Percentiles rank a stretch among this genome's conserved stretches.
Evolutionary conservation across 2,797 vertebrate genomes (phyloP).

Genomic region (Scomberomorus guttatus): DNA sequence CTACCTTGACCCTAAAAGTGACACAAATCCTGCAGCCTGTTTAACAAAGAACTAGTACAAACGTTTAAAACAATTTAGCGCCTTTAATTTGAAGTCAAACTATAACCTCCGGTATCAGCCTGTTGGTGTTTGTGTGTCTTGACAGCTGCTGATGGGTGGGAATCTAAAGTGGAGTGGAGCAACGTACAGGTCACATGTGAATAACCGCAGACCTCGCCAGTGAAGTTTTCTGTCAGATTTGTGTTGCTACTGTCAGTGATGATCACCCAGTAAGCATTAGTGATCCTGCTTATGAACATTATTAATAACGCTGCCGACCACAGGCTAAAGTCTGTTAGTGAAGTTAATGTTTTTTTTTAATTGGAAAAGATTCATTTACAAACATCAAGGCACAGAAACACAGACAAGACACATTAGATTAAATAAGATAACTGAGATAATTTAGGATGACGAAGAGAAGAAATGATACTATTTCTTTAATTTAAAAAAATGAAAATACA

Average conservation of each 20-base stretch:
- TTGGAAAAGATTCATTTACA: too few species aligned
- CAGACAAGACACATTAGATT: too few species aligned
- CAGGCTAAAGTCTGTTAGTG: too few species aligned
- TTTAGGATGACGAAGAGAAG: too few species aligned
- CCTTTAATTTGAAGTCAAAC: conserved; percentile 57
- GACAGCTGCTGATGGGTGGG: conserved; percentile 6
- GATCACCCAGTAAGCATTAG: neutral
- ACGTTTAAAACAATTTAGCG: neutral
- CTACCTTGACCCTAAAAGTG: too few species aligned
- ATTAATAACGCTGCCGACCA: neutral
- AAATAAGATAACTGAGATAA: too few species aligned
- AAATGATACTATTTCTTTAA: too few species aligned
- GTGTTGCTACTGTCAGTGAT: neutral
- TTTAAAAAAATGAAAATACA: too few species aligned
- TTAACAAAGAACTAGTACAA: neutral
- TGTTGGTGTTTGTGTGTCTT: conserved; percentile 10
- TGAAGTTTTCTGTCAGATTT: neutral
- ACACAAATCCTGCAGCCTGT: neutral
- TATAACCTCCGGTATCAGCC: neutral
- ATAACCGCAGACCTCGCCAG: neutral
- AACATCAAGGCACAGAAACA: too few species aligned
- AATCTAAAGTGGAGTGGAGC: conserved; percentile 2
- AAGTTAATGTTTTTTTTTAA: too few species aligned
- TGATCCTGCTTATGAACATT: neutral
- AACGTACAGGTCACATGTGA: conserved; percentile 10